Evolutionary conservation across 1,140 invertebrate species (phyloP), one percentile per base, ranked within the genome.

Genomic region (Halotydeus destructor): DNA sequence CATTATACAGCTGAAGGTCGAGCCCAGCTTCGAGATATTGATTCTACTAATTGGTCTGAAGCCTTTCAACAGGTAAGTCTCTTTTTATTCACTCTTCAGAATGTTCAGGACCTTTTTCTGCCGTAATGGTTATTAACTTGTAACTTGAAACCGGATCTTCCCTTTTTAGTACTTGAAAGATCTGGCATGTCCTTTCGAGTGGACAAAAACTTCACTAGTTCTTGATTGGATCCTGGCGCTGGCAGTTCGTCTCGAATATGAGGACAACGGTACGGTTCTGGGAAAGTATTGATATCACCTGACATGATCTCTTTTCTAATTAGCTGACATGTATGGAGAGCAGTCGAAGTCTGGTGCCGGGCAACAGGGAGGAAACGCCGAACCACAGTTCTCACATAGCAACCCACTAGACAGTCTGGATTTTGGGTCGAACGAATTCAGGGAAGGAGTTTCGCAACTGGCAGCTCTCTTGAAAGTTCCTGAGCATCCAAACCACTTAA

Each of bases 191-290:
- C 61, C 63, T 1, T 51, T 48, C 41, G 75, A 75, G 60, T 71
- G 71, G 12, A 47, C 65, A 38, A 71, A 83, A 50, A 69, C 74
- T 54, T 33, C 48, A 22, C 54, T 53, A 37, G 46, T 64, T n/a
- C 52, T 86, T 1, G 81, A 86, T 52, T 91, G 84, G 82, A 57
- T 93, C n/a, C 53, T 88, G 1, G 74, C 74, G 2, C 69, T 75
- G 55, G 83, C 85, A 39, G 65, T 89, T 9, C 65, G 75, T 55
- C 66, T 85, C 30, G 79, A 84, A 55, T 84, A 76, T 60, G 68
- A 70, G 21, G 80, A 86, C 55, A 73, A 80, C 61, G 65, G 78
- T 81, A 66, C 66, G 62, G 4, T 23, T 16, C 5, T 27, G 8
- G 4, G n/a, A 5, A 25, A 21, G 11, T 25, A 27, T 6, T 33